phyloP scores from a whole-genome alignment of 2,888 invertebrate species.

The Pelosia muscerda region DNA sequence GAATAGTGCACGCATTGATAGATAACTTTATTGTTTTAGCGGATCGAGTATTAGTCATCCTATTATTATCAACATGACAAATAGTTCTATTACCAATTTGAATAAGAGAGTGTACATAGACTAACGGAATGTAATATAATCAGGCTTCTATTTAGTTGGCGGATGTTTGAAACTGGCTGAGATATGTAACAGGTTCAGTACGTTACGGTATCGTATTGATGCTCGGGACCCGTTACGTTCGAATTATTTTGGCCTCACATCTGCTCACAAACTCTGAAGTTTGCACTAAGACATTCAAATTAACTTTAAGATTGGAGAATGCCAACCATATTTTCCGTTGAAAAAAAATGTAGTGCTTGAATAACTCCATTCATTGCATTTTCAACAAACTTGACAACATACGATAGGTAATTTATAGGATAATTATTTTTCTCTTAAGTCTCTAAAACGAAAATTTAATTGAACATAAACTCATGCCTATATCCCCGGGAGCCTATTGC shows the following conservation, averaged over 20 bases:
- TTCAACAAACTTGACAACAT: no score
- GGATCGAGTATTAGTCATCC: constrained; percentile 22
- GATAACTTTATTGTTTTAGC: constrained; percentile 22
- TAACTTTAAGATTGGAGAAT: no score
- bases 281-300: neutral
- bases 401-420: no score
- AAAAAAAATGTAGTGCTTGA: neutral
- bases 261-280: constrained; percentile 25
- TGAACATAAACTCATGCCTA: no score
- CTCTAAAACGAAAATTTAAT: no score
- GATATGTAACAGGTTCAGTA: constrained; percentile 54
- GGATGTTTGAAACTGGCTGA: constrained; percentile 54
- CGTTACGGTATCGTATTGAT: constrained; percentile 58
- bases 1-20: constrained; percentile 32
- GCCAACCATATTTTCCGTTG: neutral
- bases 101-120: constrained; percentile 22
- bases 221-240: constrained; percentile 50
- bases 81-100: constrained; percentile 28
- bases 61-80: constrained; percentile 17
- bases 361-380: no score
- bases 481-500: no score
- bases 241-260: constrained; percentile 46
- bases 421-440: no score
- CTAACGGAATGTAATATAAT: constrained; percentile 40
- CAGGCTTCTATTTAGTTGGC: constrained; percentile 40